Conservation (phyloP, 2,797 vertebrate genomes). For the Peromyscus nudipes region DNA sequence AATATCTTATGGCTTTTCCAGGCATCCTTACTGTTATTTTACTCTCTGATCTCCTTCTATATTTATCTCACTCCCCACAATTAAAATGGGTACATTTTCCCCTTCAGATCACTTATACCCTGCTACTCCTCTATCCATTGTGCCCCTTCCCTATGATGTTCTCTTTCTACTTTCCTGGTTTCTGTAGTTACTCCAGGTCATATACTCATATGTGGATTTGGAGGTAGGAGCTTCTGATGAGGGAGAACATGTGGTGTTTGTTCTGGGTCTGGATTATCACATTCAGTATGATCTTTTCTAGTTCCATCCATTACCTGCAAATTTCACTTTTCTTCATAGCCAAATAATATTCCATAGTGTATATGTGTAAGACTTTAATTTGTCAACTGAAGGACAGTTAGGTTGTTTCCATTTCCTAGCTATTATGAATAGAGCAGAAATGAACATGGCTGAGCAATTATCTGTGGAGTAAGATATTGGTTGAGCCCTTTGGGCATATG, state of each 20-base stretch:
- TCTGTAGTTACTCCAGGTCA: neutral
- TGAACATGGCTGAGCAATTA: neutral
- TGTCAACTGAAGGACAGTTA: neutral
- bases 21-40: neutral
- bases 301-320: neutral
- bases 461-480: neutral
- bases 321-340: neutral
- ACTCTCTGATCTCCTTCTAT: neutral
- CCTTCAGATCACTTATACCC: neutral
- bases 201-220: neutral
- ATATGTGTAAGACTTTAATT: neutral
- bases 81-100: neutral
- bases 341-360: neutral
- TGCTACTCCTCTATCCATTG: neutral
- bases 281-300: neutral
- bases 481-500: neutral
- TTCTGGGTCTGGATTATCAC: neutral
- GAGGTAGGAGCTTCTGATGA: neutral
- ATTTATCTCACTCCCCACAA: neutral
- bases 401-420: neutral
- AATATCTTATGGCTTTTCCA: neutral
- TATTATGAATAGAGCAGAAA: neutral
- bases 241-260: neutral
- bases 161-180: neutral
- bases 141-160: neutral